Evolutionary conservation across 2,113 vertebrate genomes (phyloP).

Genomic region (Dromiciops gliroides): DNA sequence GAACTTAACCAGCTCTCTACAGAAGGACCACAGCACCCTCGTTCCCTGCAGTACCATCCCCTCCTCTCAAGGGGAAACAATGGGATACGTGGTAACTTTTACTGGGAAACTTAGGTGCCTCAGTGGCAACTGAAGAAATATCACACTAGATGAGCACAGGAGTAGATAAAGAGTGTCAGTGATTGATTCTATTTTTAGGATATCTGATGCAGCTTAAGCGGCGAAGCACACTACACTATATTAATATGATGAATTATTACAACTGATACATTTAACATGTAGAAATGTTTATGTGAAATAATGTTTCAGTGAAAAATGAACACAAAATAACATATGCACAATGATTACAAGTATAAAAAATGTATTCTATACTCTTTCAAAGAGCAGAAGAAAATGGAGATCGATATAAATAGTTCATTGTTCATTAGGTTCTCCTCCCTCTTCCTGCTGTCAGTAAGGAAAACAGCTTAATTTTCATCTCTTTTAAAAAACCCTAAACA

Average conservation of each 20-base stretch:
- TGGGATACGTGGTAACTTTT: conserved; percentile 14
- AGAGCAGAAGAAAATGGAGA: conserved; percentile 8
- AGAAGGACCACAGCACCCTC: background rate
- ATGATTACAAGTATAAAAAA: conserved; percentile 42
- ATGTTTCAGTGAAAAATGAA: background rate
- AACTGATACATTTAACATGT: conserved; percentile 29
- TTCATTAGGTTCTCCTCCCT: background rate
- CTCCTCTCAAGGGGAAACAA: background rate
- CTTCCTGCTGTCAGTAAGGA: background rate
- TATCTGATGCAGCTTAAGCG: conserved; percentile 7
- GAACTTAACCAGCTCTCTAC: conserved; percentile 10
- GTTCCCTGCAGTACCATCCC: background rate
- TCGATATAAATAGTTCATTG: background rate
- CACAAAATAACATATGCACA: conserved; percentile 36
- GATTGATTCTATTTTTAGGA: conserved; percentile 31
- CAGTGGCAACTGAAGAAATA: conserved; percentile 39
- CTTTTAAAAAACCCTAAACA: conserved; percentile 37
- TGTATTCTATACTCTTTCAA: background rate
- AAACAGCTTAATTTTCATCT: conserved; percentile 12
- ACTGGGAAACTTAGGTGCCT: conserved; percentile 16
- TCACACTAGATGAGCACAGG: background rate
- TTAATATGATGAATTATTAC: conserved; percentile 37
- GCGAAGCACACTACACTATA: conserved; percentile 2
- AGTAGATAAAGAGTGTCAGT: background rate
- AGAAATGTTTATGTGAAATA: conserved; percentile 13